Evolutionary conservation across 2,888 invertebrate genomes (phyloP).

Genomic region (Xylophagus ater): DNA sequence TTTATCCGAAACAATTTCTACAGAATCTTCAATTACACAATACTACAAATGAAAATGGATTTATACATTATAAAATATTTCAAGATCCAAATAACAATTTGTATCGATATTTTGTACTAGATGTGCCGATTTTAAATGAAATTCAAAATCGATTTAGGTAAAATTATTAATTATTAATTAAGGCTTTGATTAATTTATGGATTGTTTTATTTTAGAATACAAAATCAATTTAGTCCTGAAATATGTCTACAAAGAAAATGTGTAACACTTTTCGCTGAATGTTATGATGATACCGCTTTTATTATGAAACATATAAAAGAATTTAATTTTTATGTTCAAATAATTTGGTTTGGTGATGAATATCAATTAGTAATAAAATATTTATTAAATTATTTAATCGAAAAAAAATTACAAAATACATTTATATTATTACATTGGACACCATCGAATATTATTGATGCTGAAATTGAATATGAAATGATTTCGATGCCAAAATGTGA

Average conservation of each 20-base stretch:
- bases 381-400: slow-evolving; percentile 24
- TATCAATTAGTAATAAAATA: slow-evolving; percentile 38
- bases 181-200: neutral
- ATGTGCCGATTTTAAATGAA: slow-evolving; percentile 18
- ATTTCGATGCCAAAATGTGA: slow-evolving; percentile 57
- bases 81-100: slow-evolving; percentile 19
- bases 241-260: slow-evolving; percentile 27
- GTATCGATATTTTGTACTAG: slow-evolving; percentile 25
- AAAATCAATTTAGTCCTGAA: slow-evolving; percentile 13
- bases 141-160: slow-evolving; percentile 12
- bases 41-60: neutral
- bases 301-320: slow-evolving; percentile 49
- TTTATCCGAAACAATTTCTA: slow-evolving; percentile 43
- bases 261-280: slow-evolving; percentile 42
- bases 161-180: slow-evolving; percentile 2
- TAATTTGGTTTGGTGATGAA: slow-evolving; percentile 56
- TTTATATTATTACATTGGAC: slow-evolving; percentile 56
- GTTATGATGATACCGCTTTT: slow-evolving; percentile 43
- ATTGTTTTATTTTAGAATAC: slow-evolving; percentile 8
- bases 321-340: slow-evolving; percentile 49
- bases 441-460: slow-evolving; percentile 49
- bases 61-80: slow-evolving; percentile 26
- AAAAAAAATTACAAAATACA: slow-evolving; percentile 23
- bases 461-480: slow-evolving; percentile 40
- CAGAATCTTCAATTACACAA: slow-evolving; percentile 13